phyloP scores from a whole-genome alignment of 2,888 invertebrate species.

The Macrosiphum euphorbiae region DNA sequence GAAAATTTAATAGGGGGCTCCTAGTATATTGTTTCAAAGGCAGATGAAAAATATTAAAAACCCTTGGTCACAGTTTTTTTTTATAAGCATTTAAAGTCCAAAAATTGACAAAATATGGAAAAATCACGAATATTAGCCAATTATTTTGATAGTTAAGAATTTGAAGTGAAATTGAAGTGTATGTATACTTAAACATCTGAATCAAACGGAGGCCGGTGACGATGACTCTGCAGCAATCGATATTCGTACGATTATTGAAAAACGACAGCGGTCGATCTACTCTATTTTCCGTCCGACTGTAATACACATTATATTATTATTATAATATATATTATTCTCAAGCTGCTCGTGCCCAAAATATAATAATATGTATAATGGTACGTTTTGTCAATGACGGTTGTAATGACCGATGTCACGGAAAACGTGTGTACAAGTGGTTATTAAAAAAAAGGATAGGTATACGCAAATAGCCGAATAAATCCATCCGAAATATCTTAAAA shows the following conservation, averaged over 20 bases:
- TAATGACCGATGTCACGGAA: conserved; percentile 38
- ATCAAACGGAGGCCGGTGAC: background rate
- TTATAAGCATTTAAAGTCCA: no score
- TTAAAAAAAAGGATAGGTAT: conserved; percentile 22
- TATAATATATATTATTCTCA: background rate
- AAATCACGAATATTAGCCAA: no score
- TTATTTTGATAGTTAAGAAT: no score
- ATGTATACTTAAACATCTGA: background rate
- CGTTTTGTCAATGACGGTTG: conserved; percentile 8
- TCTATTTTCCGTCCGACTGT: background rate
- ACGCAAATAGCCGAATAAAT: conserved; percentile 41
- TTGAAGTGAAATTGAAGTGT: no score
- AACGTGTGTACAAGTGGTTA: conserved; percentile 24
- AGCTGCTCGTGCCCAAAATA: background rate
- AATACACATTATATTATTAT: no score
- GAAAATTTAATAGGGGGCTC: no score
- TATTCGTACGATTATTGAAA: background rate
- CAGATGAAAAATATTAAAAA: no score
- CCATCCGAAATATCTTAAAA: conserved; percentile 19
- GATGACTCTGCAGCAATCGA: background rate
- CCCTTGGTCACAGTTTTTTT: no score
- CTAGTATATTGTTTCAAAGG: no score
- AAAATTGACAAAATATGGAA: no score
- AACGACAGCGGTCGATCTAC: background rate
- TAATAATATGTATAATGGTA: background rate